Evolutionary conservation across 2,888 invertebrate genomes (phyloP), one percentile per base, ranked within the genome.

Genomic region (Dolichopus griseipennis): DNA sequence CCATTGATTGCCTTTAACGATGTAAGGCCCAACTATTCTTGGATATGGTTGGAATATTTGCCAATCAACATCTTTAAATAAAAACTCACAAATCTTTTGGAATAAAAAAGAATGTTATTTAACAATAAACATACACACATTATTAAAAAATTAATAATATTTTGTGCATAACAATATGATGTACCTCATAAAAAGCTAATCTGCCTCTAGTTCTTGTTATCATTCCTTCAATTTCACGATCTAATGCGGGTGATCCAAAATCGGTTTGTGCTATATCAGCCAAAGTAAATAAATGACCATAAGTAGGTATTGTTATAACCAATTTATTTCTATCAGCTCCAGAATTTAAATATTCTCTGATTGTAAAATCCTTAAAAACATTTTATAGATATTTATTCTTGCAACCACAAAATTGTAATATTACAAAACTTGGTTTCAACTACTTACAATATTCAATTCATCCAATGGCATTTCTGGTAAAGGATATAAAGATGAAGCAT

Each of bases 1-100:
- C 83, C 83, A 83, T 43, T 78, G 73, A 37, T 78, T 73, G 9
- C 74, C 52, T 52, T 52, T 52, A 52, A 52, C n/a, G 15, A 52
- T n/a, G 2, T 18, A 15, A 12, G 52, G 52, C 18, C 52, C 52
- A 52, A 52, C 18, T 52, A 52, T 12, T 6, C 18, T n/a, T 18
- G 52, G 18, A 18, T 52, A 52, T 18, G 52, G 52, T 52, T 52
- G 8, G 18, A 12, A 52, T 18, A 15, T 18, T 18, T 52, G 2
- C 52, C 52, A 52, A 15, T 18, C 52, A 6, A 15, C 5, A 18
- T 52, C 52, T 52, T 52, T 12, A 6, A 52, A 52, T 6, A 52
- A 52, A 12, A 18, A 18, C 1, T 52, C 18, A 18, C 52, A 52
- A 52, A 52, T 52, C 52, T 52, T 12, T 37, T 37, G 12, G 12